These are phyloP conservation scores for Craniophora ligustri DNA, from an alignment of 2,888 invertebrate species.

Conservation along the genomic window DNA sequence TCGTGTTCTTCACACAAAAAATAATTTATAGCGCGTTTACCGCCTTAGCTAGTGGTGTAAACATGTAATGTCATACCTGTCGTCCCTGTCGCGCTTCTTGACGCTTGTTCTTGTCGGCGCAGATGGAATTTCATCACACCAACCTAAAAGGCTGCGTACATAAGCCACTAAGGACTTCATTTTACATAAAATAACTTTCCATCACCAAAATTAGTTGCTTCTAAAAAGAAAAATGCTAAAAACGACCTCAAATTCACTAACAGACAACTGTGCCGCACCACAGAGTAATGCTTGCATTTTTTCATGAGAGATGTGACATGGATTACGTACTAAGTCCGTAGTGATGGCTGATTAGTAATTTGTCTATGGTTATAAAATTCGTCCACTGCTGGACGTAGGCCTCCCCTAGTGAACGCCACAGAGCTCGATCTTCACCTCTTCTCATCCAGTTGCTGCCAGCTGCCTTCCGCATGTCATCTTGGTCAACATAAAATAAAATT, in stretches of 20 bases:
- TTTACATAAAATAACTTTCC: constrained; percentile 73
- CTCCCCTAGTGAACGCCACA: too few species aligned
- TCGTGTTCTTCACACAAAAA: constrained; percentile 36
- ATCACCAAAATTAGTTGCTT: constrained; percentile 68
- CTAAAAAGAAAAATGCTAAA: constrained; percentile 53
- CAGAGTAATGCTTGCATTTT: constrained; percentile 33
- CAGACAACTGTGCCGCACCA: constrained; percentile 61
- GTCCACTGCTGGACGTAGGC: too few species aligned
- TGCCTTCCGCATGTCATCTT: too few species aligned
- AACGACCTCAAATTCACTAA: constrained; percentile 58
- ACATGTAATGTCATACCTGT: constrained; percentile 86
- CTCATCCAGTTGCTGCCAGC: too few species aligned
- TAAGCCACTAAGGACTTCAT: constrained; percentile 84
- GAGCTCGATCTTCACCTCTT: too few species aligned
- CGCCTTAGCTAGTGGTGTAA: constrained; percentile 86
- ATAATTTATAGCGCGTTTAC: constrained; percentile 74
- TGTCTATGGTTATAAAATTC: too few species aligned
- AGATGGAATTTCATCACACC: constrained; percentile 72
- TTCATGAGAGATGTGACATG: not conserved
- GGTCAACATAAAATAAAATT: too few species aligned
- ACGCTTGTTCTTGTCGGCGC: constrained; percentile 69
- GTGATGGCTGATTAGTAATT: not conserved
- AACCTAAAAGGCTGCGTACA: constrained; percentile 78
- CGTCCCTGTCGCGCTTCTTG: constrained; percentile 87
- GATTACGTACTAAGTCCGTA: too few species aligned